Evolutionary conservation across 2,888 invertebrate genomes (phyloP), one percentile per base, ranked within the genome.

Genomic region (Caenorhabditis auriculariae): DNA sequence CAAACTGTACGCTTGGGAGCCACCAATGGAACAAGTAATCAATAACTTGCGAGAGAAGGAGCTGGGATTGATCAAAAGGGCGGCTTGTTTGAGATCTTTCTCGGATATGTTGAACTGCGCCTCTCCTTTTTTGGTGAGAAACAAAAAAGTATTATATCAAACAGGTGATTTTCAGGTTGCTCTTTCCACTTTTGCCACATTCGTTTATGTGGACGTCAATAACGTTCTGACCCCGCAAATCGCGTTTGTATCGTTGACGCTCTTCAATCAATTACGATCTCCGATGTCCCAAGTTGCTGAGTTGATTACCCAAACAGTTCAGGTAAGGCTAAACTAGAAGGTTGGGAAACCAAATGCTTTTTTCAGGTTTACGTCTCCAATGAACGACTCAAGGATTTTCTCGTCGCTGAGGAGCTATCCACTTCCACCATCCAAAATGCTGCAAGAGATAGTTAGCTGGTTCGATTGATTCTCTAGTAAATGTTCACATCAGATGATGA

Each of bases 241-340:
- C 84, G 94, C 94, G 82, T 96, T 96, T 86, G 94, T 94, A 80
- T 91, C 95, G 80, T 87, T 96, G 81, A 91, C 95, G 83, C 88
- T 95, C 84, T 93, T 96, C 88, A 95, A 96, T 87, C 92, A 95
- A 80, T 88, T 96, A 81, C 88, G 94, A 83, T 91, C 93, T 84
- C 95, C 95, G 81, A 87, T 96, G 84, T 90, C 91, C 83, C 90
- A 94, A 89, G 89, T 93, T 46, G 90, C 80, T 4, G 80, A 80
- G 50, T 59, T 80, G n/a, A 77, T 80, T 54, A 74, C 78, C 2
- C 77, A 77, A 55, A 79, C 80, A 5, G 80, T 80, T 3, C 78
- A 79, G 63, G 76, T 78, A 43, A 28, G 46, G 27, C 28, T 46
- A 27, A 47, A n/a, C 7, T 27, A 23, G n/a, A 32, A 32, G 28